A percentile compares a stretch with the other conserved stretches of the same genome.
Evolutionary conservation across 2,113 vertebrate genomes (phyloP).

Genomic region (Chrysemys picta): DNA sequence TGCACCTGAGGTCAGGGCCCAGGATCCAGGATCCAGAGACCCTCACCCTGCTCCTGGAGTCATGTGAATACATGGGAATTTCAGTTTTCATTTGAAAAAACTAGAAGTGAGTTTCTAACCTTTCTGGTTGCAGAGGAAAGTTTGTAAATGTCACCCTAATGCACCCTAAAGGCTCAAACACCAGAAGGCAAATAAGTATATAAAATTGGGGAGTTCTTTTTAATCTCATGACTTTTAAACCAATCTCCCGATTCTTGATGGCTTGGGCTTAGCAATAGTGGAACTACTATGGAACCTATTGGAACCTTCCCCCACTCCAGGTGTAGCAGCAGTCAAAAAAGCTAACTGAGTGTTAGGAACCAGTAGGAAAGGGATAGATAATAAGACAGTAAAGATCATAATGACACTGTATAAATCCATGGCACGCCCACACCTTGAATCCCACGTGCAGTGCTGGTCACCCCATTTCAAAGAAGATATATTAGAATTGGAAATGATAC

Average conservation of each 20-base stretch:
- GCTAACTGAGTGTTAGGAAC: not conserved
- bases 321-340: not conserved
- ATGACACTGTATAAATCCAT: not conserved
- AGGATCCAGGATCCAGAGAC: not conserved
- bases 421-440: not conserved
- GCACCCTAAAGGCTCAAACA: not conserved
- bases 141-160: not conserved
- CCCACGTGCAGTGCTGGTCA: not conserved
- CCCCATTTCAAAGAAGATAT: not conserved
- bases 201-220: not conserved
- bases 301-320: not conserved
- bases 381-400: not conserved
- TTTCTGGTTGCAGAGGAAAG: not conserved
- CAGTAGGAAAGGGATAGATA: not conserved
- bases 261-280: not conserved
- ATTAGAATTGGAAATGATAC: not conserved
- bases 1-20: fast-evolving
- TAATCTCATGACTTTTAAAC: not conserved
- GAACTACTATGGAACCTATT: not conserved
- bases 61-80: not conserved
- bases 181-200: not conserved
- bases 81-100: not conserved
- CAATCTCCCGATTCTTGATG: not conserved
- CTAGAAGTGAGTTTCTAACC: not conserved
- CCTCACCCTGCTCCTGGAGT: not conserved